Evolutionary conservation across 2,888 invertebrate species (phyloP).

Genomic region (Yponomeuta evonymella): DNA sequence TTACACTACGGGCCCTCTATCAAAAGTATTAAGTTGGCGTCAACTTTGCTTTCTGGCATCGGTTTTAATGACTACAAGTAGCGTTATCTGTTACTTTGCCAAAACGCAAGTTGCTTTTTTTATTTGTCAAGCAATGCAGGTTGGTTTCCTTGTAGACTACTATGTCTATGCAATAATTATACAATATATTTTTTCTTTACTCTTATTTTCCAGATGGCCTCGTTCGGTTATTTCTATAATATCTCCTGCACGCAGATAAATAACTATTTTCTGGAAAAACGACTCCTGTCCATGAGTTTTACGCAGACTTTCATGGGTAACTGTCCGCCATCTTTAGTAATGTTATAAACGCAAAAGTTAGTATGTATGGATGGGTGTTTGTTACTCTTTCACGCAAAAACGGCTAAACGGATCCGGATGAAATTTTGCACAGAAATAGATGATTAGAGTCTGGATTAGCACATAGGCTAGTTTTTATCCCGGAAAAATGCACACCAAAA

Average conservation of each 20-base stretch:
- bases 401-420: no score
- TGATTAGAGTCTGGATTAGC: no score
- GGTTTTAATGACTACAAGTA: constrained; percentile 33
- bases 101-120: constrained; percentile 37
- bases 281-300: constrained; percentile 41
- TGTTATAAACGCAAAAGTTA: no score
- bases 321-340: no score
- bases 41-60: constrained; percentile 35
- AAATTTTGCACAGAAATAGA: no score
- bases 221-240: constrained; percentile 41
- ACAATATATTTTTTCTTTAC: background rate
- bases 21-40: constrained; percentile 40
- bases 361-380: no score
- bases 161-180: no score
- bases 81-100: constrained; percentile 36
- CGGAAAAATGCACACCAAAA: no score
- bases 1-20: constrained; percentile 38
- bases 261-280: constrained; percentile 45
- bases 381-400: no score
- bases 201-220: constrained; percentile 33
- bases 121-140: constrained; percentile 32
- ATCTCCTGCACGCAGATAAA: constrained; percentile 39
- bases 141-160: background rate
- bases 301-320: constrained; percentile 42
- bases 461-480: no score